A percentile compares a stretch with the other conserved stretches of the same genome.
Conservation (phyloP, 2,113 vertebrate species). For the Falcunculus frontatus region DNA sequence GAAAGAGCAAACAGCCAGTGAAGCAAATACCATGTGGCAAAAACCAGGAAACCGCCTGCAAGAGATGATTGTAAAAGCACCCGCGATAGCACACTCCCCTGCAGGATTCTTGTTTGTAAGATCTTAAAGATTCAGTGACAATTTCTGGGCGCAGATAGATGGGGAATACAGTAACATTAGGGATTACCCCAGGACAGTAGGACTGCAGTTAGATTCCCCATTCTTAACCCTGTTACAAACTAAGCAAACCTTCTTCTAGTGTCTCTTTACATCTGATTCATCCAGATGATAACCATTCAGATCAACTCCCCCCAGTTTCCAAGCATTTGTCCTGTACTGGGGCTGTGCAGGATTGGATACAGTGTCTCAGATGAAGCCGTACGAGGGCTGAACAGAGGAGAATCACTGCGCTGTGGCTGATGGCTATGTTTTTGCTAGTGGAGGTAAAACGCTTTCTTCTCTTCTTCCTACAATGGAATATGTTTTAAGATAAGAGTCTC, state of each 20-base stretch:
- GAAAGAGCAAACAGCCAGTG: not conserved
- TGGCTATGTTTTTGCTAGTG: not conserved
- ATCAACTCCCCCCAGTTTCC: not conserved
- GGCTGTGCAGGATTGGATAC: not conserved
- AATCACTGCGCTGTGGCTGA: not conserved
- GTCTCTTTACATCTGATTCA: not conserved
- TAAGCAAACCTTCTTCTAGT: not conserved
- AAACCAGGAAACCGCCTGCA: not conserved
- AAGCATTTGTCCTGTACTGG: not conserved
- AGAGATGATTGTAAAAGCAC: not conserved
- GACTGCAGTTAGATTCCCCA: not conserved
- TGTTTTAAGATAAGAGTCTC: not conserved
- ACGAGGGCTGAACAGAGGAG: not conserved
- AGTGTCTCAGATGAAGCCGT: not conserved
- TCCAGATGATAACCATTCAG: not conserved
- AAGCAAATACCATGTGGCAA: not conserved
- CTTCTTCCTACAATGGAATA: not conserved
- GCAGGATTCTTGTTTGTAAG: rapidly evolving
- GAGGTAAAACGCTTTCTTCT: not conserved
- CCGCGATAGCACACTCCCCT: rapidly evolving
- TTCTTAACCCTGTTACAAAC: not conserved
- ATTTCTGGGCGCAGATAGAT: not conserved
- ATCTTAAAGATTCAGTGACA: not conserved
- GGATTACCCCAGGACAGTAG: no score
- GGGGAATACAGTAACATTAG: not conserved